These are phyloP conservation scores for Latheticus oryzae DNA, from an alignment of 2,888 invertebrate species.

Conservation along the genomic window DNA sequence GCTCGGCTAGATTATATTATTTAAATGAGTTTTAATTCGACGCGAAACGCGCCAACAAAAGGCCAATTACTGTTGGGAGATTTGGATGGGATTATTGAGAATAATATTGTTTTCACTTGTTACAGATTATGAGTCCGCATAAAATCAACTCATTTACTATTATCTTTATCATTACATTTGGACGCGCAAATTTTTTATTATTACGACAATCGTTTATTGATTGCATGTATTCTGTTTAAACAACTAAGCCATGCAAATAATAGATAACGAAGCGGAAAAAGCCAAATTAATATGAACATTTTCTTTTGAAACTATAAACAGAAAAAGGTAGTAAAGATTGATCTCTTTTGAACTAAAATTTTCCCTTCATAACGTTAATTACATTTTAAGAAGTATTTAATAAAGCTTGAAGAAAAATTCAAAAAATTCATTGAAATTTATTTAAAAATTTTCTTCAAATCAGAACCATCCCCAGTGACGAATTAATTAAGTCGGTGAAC, in stretches of 20 bases:
- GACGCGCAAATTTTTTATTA: slow-evolving; percentile 49
- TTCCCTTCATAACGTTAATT: slow-evolving; percentile 35
- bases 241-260: slow-evolving; percentile 39
- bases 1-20: slow-evolving; percentile 61
- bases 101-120: slow-evolving; percentile 53
- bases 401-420: slow-evolving; percentile 56
- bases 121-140: slow-evolving; percentile 54
- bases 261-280: background rate
- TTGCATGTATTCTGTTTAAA: slow-evolving; percentile 49
- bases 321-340: too few relatives aligned
- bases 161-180: slow-evolving; percentile 55
- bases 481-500: slow-evolving; percentile 65
- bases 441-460: slow-evolving; percentile 60
- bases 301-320: too few relatives aligned
- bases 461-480: slow-evolving; percentile 62
- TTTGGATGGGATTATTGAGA: slow-evolving; percentile 53
- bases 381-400: slow-evolving; percentile 49
- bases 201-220: slow-evolving; percentile 54
- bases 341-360: background rate
- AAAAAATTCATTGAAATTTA: slow-evolving; percentile 63
- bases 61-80: slow-evolving; percentile 60
- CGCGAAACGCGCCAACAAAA: slow-evolving; percentile 58
- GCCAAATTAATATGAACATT: too few relatives aligned
- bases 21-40: slow-evolving; percentile 64
- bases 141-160: slow-evolving; percentile 55